These are phyloP conservation scores for Ophraella communa DNA, from an alignment of 2,888 invertebrate species.

Conservation along the genomic window DNA sequence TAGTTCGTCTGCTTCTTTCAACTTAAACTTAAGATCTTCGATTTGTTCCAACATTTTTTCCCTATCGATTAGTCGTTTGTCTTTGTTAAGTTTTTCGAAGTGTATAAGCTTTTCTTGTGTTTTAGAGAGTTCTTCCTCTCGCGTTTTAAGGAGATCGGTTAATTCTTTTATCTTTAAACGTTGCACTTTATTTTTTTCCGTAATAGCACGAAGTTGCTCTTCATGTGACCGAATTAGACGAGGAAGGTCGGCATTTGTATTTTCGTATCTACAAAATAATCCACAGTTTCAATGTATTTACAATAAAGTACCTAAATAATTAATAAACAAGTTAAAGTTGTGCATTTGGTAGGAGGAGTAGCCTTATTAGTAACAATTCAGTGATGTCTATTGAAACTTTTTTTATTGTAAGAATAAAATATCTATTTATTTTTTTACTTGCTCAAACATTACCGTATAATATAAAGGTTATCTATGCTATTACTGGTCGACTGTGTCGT, in stretches of 20 bases:
- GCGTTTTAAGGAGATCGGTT: slow-evolving; percentile 70
- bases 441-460: too few species aligned
- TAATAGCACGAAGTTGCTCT: slow-evolving; percentile 77
- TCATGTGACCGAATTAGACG: slow-evolving; percentile 77
- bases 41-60: slow-evolving; percentile 74
- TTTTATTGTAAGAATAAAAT: too few species aligned
- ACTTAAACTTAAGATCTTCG: slow-evolving; percentile 62
- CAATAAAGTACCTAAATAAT: too few species aligned
- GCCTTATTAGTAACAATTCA: too few species aligned
- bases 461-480: too few species aligned
- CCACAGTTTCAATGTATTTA: too few species aligned
- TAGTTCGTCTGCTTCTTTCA: slow-evolving; percentile 69
- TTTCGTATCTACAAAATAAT: slow-evolving; percentile 68
- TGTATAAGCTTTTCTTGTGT: slow-evolving; percentile 75
- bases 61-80: slow-evolving; percentile 66
- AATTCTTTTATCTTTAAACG: slow-evolving; percentile 69
- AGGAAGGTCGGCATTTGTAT: slow-evolving; percentile 78
- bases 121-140: slow-evolving; percentile 71
- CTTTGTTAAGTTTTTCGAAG: slow-evolving; percentile 67
- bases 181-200: slow-evolving; percentile 72
- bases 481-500: too few species aligned
- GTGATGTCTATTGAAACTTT: too few species aligned
- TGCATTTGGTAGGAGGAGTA: too few species aligned
- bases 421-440: too few species aligned
- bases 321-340: too few species aligned